Evolutionary conservation across 2,113 vertebrate genomes (phyloP).

Genomic region (Entelurus aequoreus): DNA sequence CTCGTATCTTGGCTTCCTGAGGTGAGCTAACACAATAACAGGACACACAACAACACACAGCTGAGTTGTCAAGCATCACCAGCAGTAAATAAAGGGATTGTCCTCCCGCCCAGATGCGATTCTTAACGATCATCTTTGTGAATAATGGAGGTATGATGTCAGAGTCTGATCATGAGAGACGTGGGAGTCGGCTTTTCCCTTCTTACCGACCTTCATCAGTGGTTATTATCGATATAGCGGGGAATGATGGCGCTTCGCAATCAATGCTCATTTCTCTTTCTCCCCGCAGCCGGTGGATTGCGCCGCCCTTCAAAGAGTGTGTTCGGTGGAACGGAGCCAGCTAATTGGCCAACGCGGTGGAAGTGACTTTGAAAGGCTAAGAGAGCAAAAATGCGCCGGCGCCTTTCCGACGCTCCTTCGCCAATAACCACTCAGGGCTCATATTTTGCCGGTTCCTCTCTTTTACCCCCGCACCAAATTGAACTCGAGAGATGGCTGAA

Average conservation of each 20-base stretch:
- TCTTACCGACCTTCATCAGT: background rate
- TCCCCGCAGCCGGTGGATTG: background rate
- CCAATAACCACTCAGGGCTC: background rate
- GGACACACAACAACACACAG: background rate
- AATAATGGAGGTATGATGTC: background rate
- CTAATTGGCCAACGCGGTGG: background rate
- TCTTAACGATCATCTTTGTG: background rate
- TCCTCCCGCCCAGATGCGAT: background rate
- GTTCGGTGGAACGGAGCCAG: background rate
- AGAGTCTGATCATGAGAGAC: background rate
- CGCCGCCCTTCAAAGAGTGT: background rate
- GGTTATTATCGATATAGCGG: background rate
- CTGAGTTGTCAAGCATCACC: background rate
- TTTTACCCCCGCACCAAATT: constrained; percentile 1
- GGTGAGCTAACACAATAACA: background rate
- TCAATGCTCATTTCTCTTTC: constrained; percentile 9
- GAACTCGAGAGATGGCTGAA: constrained; percentile 9
- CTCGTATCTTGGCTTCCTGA: no score
- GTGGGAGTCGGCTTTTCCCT: background rate
- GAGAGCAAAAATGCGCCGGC: background rate
- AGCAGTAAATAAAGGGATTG: background rate
- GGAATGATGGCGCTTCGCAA: background rate
- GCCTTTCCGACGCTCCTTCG: background rate
- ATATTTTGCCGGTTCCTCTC: background rate
- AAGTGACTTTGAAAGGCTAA: constrained; percentile 1